A percentile compares a stretch with the other conserved stretches of the same genome.
Conservation (phyloP, 1,140 invertebrate species). For the Mactra quadrangularis region DNA sequence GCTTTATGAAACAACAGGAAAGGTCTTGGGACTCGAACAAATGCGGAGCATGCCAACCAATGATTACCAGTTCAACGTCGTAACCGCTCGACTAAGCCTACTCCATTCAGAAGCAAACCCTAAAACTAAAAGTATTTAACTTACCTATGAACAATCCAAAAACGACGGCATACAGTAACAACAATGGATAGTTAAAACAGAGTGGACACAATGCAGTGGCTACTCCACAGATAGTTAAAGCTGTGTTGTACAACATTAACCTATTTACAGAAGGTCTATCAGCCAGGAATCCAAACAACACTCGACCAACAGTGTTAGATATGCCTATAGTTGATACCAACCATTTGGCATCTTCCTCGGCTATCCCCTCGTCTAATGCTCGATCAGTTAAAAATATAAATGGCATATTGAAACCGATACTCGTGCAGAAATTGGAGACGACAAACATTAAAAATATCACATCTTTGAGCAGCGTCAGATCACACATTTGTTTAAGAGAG, state of each 20-base stretch:
- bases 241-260: constrained; percentile 93
- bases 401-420: constrained; percentile 98
- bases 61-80: no score
- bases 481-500: constrained; percentile 91
- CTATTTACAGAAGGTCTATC: constrained; percentile 84
- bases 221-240: constrained; percentile 91
- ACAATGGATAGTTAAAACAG: constrained; percentile 88
- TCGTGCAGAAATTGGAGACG: constrained; percentile 97
- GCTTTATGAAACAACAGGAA: no score
- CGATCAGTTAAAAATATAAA: constrained; percentile 89
- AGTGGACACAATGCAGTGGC: constrained; percentile 90
- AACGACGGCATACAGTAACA: constrained; percentile 90
- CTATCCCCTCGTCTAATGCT: constrained; percentile 84
- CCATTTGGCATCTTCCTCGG: constrained; percentile 90
- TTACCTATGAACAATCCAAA: constrained; percentile 93
- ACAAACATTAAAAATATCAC: constrained; percentile 95
- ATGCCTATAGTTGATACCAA: constrained; percentile 95
- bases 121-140: no score
- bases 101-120: no score
- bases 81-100: no score
- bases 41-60: no score
- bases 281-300: constrained; percentile 82
- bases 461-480: constrained; percentile 92
- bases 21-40: no score
- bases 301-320: constrained; percentile 86